Percentiles rank a stretch among this genome's conserved stretches.
phyloP scores from a whole-genome alignment of 2,113 vertebrate species.

The Ursus arctos region DNA sequence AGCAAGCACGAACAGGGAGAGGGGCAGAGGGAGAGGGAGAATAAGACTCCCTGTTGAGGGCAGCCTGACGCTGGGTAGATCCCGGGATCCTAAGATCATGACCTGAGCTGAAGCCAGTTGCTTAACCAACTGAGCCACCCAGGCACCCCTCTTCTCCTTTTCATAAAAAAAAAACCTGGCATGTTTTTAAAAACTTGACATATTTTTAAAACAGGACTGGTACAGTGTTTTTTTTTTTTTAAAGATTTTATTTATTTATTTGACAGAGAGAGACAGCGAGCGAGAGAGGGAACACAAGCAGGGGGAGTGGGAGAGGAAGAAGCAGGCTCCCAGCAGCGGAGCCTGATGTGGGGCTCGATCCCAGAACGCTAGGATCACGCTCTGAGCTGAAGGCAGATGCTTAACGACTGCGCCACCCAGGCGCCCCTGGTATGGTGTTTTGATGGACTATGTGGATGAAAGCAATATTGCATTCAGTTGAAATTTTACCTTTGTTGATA shows the following conservation, averaged over 20 bases:
- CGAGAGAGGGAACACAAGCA: no score
- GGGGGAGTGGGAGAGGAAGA: no score
- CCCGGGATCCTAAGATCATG: neutral
- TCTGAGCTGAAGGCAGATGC: no score
- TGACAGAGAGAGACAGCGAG: no score
- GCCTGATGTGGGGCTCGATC: no score
- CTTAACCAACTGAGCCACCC: neutral
- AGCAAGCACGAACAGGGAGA: neutral
- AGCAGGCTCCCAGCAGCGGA: no score
- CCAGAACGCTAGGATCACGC: no score
- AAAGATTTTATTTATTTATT: no score
- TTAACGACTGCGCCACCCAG: no score
- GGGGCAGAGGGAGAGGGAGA: neutral
- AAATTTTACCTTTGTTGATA: conserved; percentile 23
- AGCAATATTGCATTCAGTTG: neutral
- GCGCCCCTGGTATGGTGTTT: neutral
- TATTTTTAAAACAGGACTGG: neutral
- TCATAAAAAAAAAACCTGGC: neutral
- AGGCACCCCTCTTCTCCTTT: neutral
- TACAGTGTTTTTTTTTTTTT: neutral
- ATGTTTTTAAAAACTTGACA: neutral
- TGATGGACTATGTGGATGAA: conserved; percentile 8
- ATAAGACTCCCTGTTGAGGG: neutral
- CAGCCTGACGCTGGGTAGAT: neutral
- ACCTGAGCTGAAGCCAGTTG: neutral